These are phyloP conservation scores for Geodia barretti DNA, from an alignment of 37 sponge, comb jelly and placozoan genomes.

Conservation along the genomic window DNA sequence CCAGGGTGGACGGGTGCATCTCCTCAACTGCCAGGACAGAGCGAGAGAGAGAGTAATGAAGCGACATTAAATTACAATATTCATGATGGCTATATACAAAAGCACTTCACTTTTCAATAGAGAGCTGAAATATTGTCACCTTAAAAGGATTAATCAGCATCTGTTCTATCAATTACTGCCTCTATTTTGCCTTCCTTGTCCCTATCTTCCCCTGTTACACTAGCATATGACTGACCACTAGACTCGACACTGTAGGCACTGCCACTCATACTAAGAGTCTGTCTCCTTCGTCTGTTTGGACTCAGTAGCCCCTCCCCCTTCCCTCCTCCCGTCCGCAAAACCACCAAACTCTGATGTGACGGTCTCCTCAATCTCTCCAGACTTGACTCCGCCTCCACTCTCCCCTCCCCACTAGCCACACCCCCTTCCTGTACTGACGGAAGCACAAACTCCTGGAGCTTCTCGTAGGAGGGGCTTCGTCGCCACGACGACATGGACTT, in stretches of 20 bases:
- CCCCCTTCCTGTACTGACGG: background rate
- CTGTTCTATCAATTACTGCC: too few species aligned
- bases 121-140: too few species aligned
- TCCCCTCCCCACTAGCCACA: background rate
- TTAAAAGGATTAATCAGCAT: too few species aligned
- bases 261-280: constrained; percentile 38
- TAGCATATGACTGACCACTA: background rate
- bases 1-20: constrained; percentile 46
- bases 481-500: constrained; percentile 11
- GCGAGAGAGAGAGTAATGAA: too few species aligned
- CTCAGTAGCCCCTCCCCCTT: background rate
- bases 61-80: too few species aligned
- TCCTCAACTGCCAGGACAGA: constrained; percentile 50
- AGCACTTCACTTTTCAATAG: too few species aligned
- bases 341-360: background rate
- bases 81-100: too few species aligned
- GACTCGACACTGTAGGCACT: constrained; percentile 27
- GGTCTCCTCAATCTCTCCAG: background rate
- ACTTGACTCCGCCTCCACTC: background rate
- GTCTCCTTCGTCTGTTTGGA: background rate
- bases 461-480: constrained; percentile 52
- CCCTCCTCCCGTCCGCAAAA: background rate
- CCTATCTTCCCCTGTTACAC: too few species aligned
- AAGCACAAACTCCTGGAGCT: constrained; percentile 24
- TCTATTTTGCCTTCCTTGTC: too few species aligned